Evolutionary conservation across 1,140 invertebrate species (phyloP).

Genomic region (Steinernema feltiae): DNA sequence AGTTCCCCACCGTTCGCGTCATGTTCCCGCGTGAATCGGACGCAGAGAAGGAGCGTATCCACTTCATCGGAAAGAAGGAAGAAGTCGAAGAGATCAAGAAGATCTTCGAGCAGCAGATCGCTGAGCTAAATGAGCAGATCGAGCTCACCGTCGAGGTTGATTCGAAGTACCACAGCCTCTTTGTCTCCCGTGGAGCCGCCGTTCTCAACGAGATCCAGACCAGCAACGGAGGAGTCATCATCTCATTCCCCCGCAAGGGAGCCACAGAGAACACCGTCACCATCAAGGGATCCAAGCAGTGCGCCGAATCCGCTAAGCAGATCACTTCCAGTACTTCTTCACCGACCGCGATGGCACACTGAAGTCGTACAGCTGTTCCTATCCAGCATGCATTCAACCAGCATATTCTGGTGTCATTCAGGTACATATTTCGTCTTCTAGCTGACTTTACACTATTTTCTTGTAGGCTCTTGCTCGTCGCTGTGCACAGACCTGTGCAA

Average conservation of each 20-base stretch:
- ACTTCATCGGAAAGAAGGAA: conserved; percentile 71
- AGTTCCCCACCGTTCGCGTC: conserved; percentile 67
- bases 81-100: conserved; percentile 64
- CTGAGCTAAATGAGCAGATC: conserved; percentile 58
- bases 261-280: conserved; percentile 65
- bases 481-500: too few relatives aligned
- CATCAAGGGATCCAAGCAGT: conserved; percentile 69
- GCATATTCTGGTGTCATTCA: too few relatives aligned
- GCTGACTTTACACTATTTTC: too few relatives aligned
- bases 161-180: conserved; percentile 82
- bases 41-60: conserved; percentile 77
- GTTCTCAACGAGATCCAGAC: conserved; percentile 81
- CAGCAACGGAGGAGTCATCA: conserved; percentile 86
- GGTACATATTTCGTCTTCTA: too few relatives aligned
- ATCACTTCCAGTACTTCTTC: too few relatives aligned
- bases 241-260: conserved; percentile 77
- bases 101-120: conserved; percentile 25
- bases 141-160: conserved; percentile 66
- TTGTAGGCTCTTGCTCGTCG: too few relatives aligned
- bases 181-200: conserved; percentile 83
- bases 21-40: conserved; percentile 83
- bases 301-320: conserved; percentile 76
- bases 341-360: too few relatives aligned
- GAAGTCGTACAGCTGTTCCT: too few relatives aligned
- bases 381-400: too few relatives aligned